Evolutionary conservation across 2,797 vertebrate species (phyloP).

Genomic region (Paguma larvata): DNA sequence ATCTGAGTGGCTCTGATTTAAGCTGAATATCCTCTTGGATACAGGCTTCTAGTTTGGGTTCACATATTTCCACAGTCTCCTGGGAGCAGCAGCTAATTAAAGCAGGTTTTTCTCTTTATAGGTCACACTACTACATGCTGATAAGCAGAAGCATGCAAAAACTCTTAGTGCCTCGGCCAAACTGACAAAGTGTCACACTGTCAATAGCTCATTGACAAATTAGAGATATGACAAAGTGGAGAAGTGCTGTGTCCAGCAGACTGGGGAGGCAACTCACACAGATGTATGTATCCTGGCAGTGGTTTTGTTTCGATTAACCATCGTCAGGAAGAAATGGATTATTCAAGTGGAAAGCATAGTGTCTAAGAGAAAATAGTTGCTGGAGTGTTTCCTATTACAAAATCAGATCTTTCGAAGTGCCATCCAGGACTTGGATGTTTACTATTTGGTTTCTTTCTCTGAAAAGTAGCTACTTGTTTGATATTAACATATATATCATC

Average conservation of each 20-base stretch:
- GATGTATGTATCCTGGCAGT: not conserved
- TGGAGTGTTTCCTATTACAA: not conserved
- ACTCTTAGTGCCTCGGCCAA: not conserved
- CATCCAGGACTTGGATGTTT: not conserved
- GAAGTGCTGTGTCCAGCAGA: no score
- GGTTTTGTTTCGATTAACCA: not conserved
- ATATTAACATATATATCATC: not conserved
- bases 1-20: not conserved
- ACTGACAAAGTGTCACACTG: not conserved
- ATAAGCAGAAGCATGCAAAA: not conserved
- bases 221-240: not conserved
- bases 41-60: not conserved
- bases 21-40: not conserved
- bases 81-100: not conserved
- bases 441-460: not conserved
- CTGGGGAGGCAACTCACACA: not conserved
- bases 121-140: not conserved
- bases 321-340: not conserved
- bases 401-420: not conserved
- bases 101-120: not conserved
- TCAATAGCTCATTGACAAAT: not conserved
- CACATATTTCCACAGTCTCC: not conserved
- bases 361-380: constrained; percentile 18
- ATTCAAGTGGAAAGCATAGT: not conserved
- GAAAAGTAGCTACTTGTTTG: not conserved